Base-by-base conservation (phyloP, 2,113 vertebrate species). In the Martes martes region DNA sequence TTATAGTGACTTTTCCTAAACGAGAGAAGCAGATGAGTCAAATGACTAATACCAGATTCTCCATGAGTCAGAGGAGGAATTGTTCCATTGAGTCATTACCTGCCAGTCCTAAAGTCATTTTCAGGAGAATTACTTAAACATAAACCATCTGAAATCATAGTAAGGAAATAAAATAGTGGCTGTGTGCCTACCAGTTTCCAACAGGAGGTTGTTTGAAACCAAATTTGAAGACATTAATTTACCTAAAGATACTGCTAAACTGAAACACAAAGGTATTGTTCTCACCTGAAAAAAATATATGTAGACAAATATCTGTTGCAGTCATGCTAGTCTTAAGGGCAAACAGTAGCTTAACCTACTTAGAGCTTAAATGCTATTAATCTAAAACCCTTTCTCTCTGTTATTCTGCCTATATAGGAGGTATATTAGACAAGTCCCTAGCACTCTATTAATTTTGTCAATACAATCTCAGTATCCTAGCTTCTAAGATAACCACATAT, bases 1-100 rank as follows among this genome's bases (percentile, higher is more conserved):
- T 95, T 89, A 91, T 24, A 89, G 55, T 87, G 57, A 73, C 50
- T 93, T 83, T 93, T 95, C 50, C 93, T 91, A 94, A 97, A 89
- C 59, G 42, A 91, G 61, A 93, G 45, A 92, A 94, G 45, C 65
- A 59, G 67, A 93, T 86, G 91, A 91, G 73, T 86, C 86, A 96
- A 88, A 52, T 93, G 79, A 95, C 65, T 93, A 89, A 69, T 28
- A 50, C 52, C 59, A 91, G 81, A 81, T 50, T 74, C 23, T 63
- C 79, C 50, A 28, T 98, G 96, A 95, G 71, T 95, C 96, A 96
- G 47, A 80, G 55, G 36, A 76, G 10, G 47, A 83, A 79, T 61
- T 50, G 15, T 94, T 89, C 73, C 86, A 81, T 0, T 93, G 85
- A 97, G 76, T 97, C 81, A 97, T 86, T 82, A 94, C 31, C 93